Percentiles rank a stretch among this genome's conserved stretches.
Conservation (phyloP, 2,113 vertebrate genomes). For the Tautogolabrus adspersus region DNA sequence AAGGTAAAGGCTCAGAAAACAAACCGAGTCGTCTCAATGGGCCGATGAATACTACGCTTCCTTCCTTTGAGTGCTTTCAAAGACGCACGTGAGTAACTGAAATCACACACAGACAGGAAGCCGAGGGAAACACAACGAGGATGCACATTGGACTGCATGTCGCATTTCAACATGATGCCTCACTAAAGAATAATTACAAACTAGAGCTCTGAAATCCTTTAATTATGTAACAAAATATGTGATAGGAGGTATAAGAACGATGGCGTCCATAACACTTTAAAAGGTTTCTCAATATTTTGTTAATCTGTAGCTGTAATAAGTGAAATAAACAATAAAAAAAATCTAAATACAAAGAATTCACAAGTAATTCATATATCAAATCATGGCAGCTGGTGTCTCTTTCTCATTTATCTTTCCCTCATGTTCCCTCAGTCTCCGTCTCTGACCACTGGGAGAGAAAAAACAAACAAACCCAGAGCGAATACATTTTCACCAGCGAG, state of each 20-base stretch:
- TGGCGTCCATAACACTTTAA: no score
- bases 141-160: constrained; percentile 5
- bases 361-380: background rate
- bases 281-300: no score
- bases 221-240: no score
- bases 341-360: no score
- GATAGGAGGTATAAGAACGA: no score
- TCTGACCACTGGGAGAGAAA: background rate
- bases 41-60: constrained; percentile 40
- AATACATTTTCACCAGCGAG: constrained; percentile 67
- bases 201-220: background rate
- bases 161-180: background rate
- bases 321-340: no score
- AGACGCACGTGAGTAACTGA: constrained; percentile 4
- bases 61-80: constrained; percentile 55
- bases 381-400: background rate
- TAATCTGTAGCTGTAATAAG: no score
- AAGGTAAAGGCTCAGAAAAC: constrained; percentile 52
- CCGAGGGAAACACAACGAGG: background rate
- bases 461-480: background rate
- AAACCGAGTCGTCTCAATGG: constrained; percentile 7
- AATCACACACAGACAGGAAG: constrained; percentile 54
- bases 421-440: constrained; percentile 21
- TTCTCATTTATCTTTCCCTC: background rate
- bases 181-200: background rate